phyloP scores from a whole-genome alignment of 2,113 vertebrate genomes.

The Periophthalmus modestus region DNA sequence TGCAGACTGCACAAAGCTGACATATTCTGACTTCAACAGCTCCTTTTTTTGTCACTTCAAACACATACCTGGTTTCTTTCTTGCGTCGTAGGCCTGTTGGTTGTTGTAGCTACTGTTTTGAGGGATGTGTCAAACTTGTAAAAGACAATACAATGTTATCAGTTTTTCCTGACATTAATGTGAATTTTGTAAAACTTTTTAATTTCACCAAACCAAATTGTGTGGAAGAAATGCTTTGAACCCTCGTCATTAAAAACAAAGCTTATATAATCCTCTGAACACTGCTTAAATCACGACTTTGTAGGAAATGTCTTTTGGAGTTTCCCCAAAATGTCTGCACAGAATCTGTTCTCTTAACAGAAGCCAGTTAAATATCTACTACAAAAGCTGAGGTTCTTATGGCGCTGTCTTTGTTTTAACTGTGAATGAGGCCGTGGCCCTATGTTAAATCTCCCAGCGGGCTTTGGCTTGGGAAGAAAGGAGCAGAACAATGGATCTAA shows the following conservation, averaged over 20 bases:
- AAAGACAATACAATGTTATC: no score
- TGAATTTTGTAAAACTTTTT: background rate
- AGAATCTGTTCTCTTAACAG: background rate
- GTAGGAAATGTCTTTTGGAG: background rate
- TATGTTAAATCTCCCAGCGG: constrained; percentile 25
- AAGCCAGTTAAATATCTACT: constrained; percentile 12
- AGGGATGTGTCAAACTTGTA: no score
- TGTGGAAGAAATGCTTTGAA: constrained; percentile 6
- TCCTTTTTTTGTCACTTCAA: no score
- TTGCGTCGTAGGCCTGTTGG: no score
- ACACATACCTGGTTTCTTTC: no score
- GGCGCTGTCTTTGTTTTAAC: constrained; percentile 13
- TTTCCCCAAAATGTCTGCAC: background rate
- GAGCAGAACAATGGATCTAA: constrained; percentile 28
- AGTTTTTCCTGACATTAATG: background rate
- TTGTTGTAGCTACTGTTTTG: no score
- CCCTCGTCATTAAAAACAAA: background rate
- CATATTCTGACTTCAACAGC: no score
- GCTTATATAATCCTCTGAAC: background rate
- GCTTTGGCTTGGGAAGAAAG: constrained; percentile 23
- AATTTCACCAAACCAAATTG: constrained; percentile 18
- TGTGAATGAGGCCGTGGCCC: constrained; percentile 22
- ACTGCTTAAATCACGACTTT: background rate
- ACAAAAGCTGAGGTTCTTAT: background rate
- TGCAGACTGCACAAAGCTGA: no score